Conservation (phyloP, 2,113 vertebrate species). For the Hiodon tergisus region DNA sequence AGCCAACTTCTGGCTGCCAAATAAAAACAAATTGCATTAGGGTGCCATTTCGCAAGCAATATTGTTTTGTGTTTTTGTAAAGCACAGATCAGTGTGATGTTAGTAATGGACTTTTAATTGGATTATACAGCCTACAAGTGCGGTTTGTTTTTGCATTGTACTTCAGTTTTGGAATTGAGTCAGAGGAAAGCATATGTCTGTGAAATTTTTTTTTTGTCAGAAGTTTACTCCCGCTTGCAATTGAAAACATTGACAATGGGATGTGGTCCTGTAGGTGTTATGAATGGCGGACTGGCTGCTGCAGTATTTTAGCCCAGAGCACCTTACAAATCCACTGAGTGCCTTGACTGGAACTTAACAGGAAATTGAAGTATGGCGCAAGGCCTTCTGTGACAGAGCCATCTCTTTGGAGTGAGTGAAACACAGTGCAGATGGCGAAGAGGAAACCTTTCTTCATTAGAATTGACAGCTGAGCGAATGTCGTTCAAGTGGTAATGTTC, state of each 20-base stretch:
- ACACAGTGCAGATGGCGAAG: background rate
- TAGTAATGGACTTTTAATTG: too few relatives aligned
- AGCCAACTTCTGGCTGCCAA: too few relatives aligned
- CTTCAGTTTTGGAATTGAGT: too few relatives aligned
- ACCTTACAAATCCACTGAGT: background rate
- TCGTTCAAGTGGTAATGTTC: background rate
- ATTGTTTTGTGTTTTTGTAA: background rate
- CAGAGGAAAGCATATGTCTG: background rate
- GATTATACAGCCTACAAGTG: too few relatives aligned
- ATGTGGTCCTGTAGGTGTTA: background rate
- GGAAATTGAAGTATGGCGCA: background rate
- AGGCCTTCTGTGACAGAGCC: background rate
- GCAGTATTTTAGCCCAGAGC: constrained; percentile 10
- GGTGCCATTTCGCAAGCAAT: background rate
- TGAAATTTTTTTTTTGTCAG: background rate
- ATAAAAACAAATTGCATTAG: background rate
- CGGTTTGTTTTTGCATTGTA: too few relatives aligned
- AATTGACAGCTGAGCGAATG: background rate
- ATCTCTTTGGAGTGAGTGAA: background rate
- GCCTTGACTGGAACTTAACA: background rate
- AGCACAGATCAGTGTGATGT: too few relatives aligned
- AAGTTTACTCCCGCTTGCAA: background rate
- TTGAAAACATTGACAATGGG: background rate
- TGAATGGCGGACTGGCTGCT: background rate
- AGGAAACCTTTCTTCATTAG: background rate